Evolutionary conservation across 1,140 invertebrate species (phyloP).

Genomic region (Apis laboriosa): DNA sequence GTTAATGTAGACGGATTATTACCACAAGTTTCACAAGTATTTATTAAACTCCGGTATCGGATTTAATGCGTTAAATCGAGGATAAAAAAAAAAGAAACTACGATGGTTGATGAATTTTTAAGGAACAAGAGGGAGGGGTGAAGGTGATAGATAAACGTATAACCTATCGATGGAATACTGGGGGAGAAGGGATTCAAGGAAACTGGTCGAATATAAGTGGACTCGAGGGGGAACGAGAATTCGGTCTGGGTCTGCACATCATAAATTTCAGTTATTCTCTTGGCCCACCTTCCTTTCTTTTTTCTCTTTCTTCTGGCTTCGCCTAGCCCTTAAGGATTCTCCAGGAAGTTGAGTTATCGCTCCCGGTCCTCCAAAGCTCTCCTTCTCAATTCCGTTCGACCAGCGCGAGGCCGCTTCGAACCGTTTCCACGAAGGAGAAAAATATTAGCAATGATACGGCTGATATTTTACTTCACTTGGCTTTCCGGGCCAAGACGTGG

Average conservation of each 20-base stretch:
- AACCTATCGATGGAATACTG: constrained; percentile 52
- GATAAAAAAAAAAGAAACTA: background rate
- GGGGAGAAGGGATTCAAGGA: constrained; percentile 41
- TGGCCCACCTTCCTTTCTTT: constrained; percentile 25
- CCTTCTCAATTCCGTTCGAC: background rate
- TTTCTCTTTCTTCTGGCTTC: constrained; percentile 53
- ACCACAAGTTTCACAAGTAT: background rate
- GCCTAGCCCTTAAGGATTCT: constrained; percentile 63
- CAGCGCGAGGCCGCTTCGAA: constrained; percentile 10
- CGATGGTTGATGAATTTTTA: constrained; percentile 18
- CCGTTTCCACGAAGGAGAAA: constrained; percentile 45
- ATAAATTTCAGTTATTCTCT: constrained; percentile 72
- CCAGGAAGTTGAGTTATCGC: constrained; percentile 61
- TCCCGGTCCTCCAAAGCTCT: constrained; percentile 16
- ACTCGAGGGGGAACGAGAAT: constrained; percentile 68
- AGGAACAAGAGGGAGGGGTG: constrained; percentile 9
- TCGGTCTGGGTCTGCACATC: constrained; percentile 68
- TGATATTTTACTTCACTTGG: constrained; percentile 59
- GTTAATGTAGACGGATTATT: background rate
- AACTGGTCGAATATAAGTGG: constrained; percentile 63
- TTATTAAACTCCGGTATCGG: background rate
- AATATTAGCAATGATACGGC: constrained; percentile 67
- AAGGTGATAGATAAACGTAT: constrained; percentile 54
- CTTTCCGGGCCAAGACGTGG: constrained; percentile 42
- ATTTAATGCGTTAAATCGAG: background rate